Conservation (phyloP, 1,140 invertebrate genomes). For the Caligus rogercresseyi region DNA sequence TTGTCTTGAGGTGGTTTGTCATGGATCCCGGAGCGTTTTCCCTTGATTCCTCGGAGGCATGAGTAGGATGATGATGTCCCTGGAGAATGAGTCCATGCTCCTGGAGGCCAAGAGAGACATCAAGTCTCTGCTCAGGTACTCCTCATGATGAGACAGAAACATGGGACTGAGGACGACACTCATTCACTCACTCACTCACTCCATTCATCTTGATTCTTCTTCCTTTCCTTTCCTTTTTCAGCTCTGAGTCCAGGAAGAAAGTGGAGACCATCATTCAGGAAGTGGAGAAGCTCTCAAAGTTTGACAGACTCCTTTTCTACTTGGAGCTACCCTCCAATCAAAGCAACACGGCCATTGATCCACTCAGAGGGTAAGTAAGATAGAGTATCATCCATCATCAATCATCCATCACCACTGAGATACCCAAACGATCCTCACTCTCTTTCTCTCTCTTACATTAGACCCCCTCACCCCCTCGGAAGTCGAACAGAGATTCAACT, state of each 20-base stretch:
- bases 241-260: not conserved
- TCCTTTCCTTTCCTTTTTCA: not conserved
- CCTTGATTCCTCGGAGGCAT: not conserved
- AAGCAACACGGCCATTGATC: not conserved
- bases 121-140: not conserved
- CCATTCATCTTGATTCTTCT: not conserved
- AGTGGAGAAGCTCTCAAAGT: not conserved
- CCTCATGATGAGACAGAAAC: too few relatives aligned
- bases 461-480: constrained; percentile 35
- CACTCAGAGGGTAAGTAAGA: not conserved
- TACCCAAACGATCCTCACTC: too few relatives aligned
- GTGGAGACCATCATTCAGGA: not conserved
- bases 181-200: too few relatives aligned
- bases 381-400: too few relatives aligned
- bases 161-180: too few relatives aligned
- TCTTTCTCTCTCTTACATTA: too few relatives aligned
- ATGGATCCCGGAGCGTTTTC: not conserved
- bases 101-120: not conserved
- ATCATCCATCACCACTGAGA: too few relatives aligned
- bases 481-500: constrained; percentile 73
- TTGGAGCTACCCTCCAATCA: not conserved
- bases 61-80: not conserved
- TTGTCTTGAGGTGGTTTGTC: not conserved
- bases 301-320: not conserved
- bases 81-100: not conserved